Conservation (phyloP, 2,113 vertebrate genomes). For the Tiliqua scincoides region DNA sequence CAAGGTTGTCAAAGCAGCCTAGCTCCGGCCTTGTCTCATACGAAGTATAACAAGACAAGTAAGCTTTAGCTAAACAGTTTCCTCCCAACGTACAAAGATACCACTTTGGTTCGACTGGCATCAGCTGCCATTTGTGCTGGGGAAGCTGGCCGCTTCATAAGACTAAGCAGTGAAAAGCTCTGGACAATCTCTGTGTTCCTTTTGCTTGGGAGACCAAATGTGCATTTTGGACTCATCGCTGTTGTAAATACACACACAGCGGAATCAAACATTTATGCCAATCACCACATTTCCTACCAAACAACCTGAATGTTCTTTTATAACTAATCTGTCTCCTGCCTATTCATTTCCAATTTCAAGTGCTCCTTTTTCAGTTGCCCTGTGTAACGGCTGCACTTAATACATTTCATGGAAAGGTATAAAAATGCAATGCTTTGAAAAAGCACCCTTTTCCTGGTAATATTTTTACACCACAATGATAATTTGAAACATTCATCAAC, state of each 20-base stretch:
- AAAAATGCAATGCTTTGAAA: not conserved
- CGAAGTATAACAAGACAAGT: not conserved
- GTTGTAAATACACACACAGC: not conserved
- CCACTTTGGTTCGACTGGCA: not conserved
- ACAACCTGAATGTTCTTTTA: not conserved
- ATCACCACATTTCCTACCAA: not conserved
- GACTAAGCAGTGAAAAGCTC: not conserved
- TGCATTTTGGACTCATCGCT: not conserved
- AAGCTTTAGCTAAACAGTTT: not conserved
- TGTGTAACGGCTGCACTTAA: not conserved
- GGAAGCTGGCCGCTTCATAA: not conserved
- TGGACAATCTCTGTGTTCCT: constrained; percentile 5
- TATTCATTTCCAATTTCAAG: not conserved
- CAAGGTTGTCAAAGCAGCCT: not conserved
- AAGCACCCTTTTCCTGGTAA: not conserved
- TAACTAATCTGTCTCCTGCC: not conserved
- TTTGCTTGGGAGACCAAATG: not conserved
- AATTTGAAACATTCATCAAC: not conserved
- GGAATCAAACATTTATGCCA: not conserved
- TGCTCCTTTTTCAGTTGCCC: not conserved
- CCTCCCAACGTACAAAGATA: not conserved
- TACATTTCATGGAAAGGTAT: not conserved
- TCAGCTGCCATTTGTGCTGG: not conserved
- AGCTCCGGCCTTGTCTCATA: not conserved
- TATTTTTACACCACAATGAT: not conserved